phyloP scores from a whole-genome alignment of 2,888 invertebrate species.

The Agriopis leucophaearia region DNA sequence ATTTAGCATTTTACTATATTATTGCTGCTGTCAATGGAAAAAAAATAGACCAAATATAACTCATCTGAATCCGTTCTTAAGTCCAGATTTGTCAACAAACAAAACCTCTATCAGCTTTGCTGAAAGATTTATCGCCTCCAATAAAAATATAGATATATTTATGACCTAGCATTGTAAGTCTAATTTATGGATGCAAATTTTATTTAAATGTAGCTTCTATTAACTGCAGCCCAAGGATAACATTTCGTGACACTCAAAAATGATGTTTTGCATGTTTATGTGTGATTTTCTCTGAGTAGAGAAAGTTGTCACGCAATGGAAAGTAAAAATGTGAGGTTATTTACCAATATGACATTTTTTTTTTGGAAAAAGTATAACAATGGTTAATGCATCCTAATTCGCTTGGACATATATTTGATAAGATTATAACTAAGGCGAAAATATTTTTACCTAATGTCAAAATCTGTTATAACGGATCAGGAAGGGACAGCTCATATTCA shows the following conservation, averaged over 20 bases:
- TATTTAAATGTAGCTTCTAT: slow-evolving; percentile 8
- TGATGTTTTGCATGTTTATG: slow-evolving; percentile 34
- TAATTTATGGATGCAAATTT: background rate
- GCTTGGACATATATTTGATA: background rate
- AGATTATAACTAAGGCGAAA: background rate
- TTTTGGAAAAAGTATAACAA: background rate
- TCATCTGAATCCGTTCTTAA: background rate
- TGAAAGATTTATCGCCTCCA: slow-evolving; percentile 6
- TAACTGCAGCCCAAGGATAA: slow-evolving; percentile 26
- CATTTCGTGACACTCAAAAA: slow-evolving; percentile 16
- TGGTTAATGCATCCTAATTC: background rate
- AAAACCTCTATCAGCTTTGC: background rate
- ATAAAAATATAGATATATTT: background rate
- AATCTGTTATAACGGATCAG: too few species aligned
- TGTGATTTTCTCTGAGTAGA: slow-evolving; percentile 30
- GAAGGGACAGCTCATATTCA: too few species aligned
- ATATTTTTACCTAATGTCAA: too few species aligned
- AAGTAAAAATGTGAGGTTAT: slow-evolving; percentile 20
- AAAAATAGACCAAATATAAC: background rate
- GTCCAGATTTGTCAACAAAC: background rate
- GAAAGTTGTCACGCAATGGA: slow-evolving; percentile 38
- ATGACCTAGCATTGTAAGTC: background rate
- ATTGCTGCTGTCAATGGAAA: too few species aligned
- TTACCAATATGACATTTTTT: slow-evolving; percentile 11
- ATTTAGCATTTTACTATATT: too few species aligned